These are phyloP conservation scores for Cryptus viduatorius DNA, from an alignment of 2,888 invertebrate species.

Conservation along the genomic window DNA sequence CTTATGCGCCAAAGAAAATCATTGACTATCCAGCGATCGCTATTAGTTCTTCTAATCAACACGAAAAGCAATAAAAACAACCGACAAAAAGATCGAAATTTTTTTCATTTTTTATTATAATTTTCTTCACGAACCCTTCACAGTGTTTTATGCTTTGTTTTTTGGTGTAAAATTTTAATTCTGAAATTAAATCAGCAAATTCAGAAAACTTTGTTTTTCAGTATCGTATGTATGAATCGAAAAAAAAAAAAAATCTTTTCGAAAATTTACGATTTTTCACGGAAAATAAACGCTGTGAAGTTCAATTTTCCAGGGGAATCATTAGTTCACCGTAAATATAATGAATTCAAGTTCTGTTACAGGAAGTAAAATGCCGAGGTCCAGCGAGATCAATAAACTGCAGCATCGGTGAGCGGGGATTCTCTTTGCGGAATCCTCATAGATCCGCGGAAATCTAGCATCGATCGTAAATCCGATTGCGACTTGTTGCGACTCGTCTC, in stretches of 20 bases:
- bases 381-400: conserved; percentile 47
- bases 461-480: conserved; percentile 65
- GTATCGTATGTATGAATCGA: too few relatives aligned
- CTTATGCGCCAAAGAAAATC: conserved; percentile 29
- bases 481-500: conserved; percentile 25
- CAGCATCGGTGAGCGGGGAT: conserved; percentile 34
- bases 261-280: background rate
- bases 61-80: background rate
- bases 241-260: background rate
- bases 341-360: background rate
- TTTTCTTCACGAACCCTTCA: background rate
- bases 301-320: background rate
- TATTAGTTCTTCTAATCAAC: conserved; percentile 16
- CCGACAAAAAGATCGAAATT: background rate
- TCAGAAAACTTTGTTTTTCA: too few relatives aligned
- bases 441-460: conserved; percentile 54
- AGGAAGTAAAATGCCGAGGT: conserved; percentile 21
- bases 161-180: too few relatives aligned
- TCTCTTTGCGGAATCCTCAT: conserved; percentile 57
- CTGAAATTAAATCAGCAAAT: too few relatives aligned
- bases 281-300: background rate
- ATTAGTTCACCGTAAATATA: background rate
- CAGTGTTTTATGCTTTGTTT: too few relatives aligned
- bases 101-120: background rate
- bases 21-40: conserved; percentile 25